phyloP scores from a whole-genome alignment of 1,140 invertebrate genomes.

The Apis laboriosa region DNA sequence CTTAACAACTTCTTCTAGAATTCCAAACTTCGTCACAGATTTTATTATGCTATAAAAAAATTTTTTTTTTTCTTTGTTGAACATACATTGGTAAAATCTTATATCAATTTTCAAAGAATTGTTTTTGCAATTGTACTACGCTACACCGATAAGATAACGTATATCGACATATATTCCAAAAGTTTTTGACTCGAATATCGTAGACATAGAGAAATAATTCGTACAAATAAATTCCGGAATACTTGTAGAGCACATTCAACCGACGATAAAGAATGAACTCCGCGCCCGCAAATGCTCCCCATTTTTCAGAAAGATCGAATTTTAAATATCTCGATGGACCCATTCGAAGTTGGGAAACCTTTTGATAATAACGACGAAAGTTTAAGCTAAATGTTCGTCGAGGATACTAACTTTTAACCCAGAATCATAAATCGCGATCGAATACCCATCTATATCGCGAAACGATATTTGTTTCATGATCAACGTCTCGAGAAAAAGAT shows the following conservation, averaged over 20 bases:
- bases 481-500: not conserved
- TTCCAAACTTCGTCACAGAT: no score
- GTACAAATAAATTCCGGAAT: not conserved
- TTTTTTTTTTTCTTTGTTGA: no score
- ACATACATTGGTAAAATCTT: no score
- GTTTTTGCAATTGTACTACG: no score
- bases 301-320: conserved; percentile 17
- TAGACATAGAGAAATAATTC: not conserved
- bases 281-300: not conserved
- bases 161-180: not conserved
- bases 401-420: conserved; percentile 6
- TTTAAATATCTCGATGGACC: conserved; percentile 34
- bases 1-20: no score
- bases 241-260: conserved; percentile 6
- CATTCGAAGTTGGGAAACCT: conserved; percentile 49
- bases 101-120: not conserved
- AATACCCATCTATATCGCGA: not conserved
- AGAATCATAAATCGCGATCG: conserved; percentile 14
- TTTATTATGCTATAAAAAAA: no score
- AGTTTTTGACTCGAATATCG: not conserved
- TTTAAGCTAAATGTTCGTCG: conserved; percentile 8
- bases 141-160: no score
- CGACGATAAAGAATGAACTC: conserved; percentile 32
- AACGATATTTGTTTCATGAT: not conserved
- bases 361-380: conserved; percentile 14